Base-by-base conservation (phyloP, 2,888 invertebrate genomes). In the Hybos culiciformis region DNA sequence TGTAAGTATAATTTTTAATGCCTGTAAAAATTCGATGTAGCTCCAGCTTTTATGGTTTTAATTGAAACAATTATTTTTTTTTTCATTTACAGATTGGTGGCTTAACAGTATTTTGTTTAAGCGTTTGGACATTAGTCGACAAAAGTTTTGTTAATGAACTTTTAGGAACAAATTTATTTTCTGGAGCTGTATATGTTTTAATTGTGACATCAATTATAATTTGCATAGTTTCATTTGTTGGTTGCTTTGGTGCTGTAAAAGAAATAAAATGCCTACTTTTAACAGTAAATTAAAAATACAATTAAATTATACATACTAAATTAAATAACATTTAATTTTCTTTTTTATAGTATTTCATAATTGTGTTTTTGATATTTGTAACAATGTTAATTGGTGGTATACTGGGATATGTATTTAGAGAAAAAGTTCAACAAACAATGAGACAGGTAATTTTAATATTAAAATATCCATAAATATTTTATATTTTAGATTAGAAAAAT, bases 251-350 rank as follows among this genome's bases (percentile, higher is more conserved):
- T 36, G 90, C 93, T n/a, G 80, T 86, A 37, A 86, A 83, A 62
- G 93, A 94, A 73, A 83, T 92, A 59, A 84, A 88, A 66, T 93
- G 92, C 66, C 82, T 94, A 78, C 75, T 94, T 38, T 74, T 92
- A 44, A 85, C 85, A 70, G 92, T 92, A 69, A 72, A 78, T 69
- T 38, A 41, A 31, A 19, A 34, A 33, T 29, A 31, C 12, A 20
- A 40, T 12, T 12, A 31, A 19, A 8, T 31, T 29, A 12, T 18
- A 12, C 17, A 40, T 19, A 18, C 15, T 21, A 33, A 12, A 4
- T 41, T 41, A 36, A 15, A 5, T 34, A 14, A 20, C 12, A 6
- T 23, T 44, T 17, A 37, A 19, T 23, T 50, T 46, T 39, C 50
- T 52, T 51, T 50, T 49, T 73, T 75, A 34, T 71, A 90, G 90